Conservation (phyloP, 2,113 vertebrate species). For the Urocynchramus pylzowi region DNA sequence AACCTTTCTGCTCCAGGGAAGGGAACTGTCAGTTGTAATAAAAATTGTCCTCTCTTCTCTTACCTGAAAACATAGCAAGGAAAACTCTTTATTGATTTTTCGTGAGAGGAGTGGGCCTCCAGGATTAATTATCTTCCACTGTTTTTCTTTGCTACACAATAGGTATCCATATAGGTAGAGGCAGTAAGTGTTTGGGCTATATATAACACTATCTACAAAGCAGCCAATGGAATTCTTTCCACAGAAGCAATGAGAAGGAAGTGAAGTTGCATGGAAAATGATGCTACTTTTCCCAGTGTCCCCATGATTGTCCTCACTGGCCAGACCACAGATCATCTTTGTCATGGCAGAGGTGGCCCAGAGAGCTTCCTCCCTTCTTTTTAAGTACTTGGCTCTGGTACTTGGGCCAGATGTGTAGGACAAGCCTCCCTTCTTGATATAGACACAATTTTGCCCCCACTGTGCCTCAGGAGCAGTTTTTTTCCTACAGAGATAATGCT, state of each 20-base stretch:
- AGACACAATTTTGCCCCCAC: not conserved
- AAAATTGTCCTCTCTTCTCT: conserved; percentile 6
- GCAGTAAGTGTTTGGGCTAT: not conserved
- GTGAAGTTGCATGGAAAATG: not conserved
- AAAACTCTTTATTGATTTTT: conserved; percentile 29
- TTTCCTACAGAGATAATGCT: not conserved
- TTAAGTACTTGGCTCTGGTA: not conserved
- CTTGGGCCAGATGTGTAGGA: not conserved
- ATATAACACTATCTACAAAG: not conserved
- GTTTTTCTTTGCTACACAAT: not conserved
- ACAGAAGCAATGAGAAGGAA: not conserved
- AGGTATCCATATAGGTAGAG: not conserved
- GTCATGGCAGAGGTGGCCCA: not conserved
- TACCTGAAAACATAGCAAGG: not conserved
- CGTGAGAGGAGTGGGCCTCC: not conserved
- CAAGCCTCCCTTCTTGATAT: not conserved
- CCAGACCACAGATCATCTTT: not conserved
- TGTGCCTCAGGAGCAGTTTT: not conserved
- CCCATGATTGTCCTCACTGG: not conserved
- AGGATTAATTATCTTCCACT: conserved; percentile 1
- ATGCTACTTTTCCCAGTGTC: not conserved
- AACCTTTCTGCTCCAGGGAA: not conserved
- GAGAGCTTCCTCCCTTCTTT: not conserved
- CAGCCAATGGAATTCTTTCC: not conserved
- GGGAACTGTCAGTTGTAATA: not conserved